Percentiles rank a stretch among this genome's conserved stretches.
Conservation (phyloP, 2,797 vertebrate genomes). For the Malurus leucopterus region DNA sequence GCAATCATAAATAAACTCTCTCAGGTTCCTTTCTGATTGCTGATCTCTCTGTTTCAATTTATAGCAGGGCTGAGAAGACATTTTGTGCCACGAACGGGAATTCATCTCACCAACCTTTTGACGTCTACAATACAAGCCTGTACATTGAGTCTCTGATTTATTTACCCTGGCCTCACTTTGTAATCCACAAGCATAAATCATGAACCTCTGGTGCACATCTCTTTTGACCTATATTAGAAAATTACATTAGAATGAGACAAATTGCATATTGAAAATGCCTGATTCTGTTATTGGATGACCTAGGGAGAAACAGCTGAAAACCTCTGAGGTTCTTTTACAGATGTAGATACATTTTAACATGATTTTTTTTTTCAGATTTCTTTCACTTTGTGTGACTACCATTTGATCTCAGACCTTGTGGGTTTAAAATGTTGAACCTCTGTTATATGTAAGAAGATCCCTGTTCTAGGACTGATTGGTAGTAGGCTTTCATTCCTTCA, state of each 20-base stretch:
- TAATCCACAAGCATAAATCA: background rate
- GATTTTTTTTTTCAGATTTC: background rate
- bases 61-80: background rate
- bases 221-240: background rate
- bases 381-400: background rate
- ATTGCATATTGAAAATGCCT: background rate
- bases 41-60: background rate
- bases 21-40: background rate
- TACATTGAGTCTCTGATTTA: background rate
- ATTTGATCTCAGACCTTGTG: background rate
- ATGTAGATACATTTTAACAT: background rate
- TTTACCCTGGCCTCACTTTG: background rate
- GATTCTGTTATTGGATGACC: background rate
- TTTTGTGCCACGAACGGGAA: background rate
- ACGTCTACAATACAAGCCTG: background rate
- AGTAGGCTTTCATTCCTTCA: background rate
- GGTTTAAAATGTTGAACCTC: background rate
- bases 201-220: background rate
- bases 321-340: background rate
- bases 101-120: background rate
- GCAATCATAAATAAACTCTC: background rate
- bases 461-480: fast-evolving
- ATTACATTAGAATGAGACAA: background rate
- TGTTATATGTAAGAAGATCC: background rate
- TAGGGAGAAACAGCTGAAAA: background rate